Evolutionary conservation across 2,797 vertebrate genomes (phyloP), one percentile per base, ranked within the genome.

Genomic region (Anas capensis): DNA sequence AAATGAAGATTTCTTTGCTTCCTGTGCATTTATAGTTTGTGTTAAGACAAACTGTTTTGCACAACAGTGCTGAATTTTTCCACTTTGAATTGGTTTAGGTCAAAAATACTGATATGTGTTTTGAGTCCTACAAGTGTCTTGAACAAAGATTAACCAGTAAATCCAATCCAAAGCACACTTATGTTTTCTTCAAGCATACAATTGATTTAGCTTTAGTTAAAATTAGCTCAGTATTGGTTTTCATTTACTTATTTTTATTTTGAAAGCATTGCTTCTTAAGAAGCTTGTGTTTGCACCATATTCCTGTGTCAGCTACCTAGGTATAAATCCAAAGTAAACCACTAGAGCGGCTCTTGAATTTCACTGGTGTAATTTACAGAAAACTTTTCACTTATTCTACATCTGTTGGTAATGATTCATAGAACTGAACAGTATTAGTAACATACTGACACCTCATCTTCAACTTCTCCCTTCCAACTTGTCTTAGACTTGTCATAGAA

Each of bases 401-500:
- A 90, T 96, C 94, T 94, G 77, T 80, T 94, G 80, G 34, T 95
- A 96, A 94, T 96, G 93, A 95, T 85, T 94, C 88, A 95, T 92
- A 73, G 88, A 94, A 64, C 92, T 85, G 64, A 95, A 71, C 83
- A 95, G 61, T 87, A 95, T 95, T 95, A 96, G 90, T 68, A 95
- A 95, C 75, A 90, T 57, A 70, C 86, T 95, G 94, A 92, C 88
- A 84, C 88, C 78, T 95, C 90, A 76, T 96, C 81, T 82, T 96
- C 77, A 86, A 84, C 60, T 95, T 93, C 58, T 73, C 70, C 75
- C 80, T 88, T 96, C 75, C 90, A 95, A 48, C 70, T 90, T 88
- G 71, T 97, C 92, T 95, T 77, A 94, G 78, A 80, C 92, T 92
- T 95, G 93, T 96, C 95, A 97, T 8, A 93, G 64, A 95, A 94